These are phyloP conservation scores for Clarias macrocephalus DNA, from an alignment of 2,113 vertebrate species.

Conservation along the genomic window DNA sequence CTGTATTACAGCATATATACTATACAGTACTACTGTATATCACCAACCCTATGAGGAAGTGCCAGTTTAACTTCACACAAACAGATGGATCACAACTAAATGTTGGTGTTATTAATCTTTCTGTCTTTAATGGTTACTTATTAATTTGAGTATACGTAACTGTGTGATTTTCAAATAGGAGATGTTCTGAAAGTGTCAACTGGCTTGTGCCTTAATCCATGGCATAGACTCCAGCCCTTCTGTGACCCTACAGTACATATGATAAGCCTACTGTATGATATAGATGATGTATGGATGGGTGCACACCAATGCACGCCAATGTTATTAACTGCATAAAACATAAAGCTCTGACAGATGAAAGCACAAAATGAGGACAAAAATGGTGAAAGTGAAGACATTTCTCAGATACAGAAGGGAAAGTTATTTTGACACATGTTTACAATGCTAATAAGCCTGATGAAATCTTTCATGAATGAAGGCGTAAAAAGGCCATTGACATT, in stretches of 20 bases:
- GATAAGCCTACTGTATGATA: no score
- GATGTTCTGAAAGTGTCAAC: not conserved
- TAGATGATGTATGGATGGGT: no score
- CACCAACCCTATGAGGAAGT: not conserved
- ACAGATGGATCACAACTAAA: not conserved
- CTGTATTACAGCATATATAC: not conserved
- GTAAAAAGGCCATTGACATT: no score
- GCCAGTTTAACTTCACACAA: not conserved
- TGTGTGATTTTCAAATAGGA: not conserved
- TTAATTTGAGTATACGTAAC: not conserved
- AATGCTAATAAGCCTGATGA: no score
- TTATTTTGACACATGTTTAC: not conserved
- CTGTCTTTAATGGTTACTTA: not conserved
- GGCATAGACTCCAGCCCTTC: no score
- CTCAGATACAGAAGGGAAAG: not conserved
- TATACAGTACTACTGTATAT: not conserved
- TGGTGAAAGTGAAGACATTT: not conserved
- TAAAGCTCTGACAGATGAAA: not conserved
- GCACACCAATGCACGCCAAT: not conserved
- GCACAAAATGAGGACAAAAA: not conserved
- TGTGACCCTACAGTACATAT: no score
- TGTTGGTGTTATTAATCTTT: not conserved
- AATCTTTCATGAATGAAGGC: no score
- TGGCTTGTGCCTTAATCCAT: no score
- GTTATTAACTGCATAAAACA: not conserved